Evolutionary conservation across 2,888 invertebrate species (phyloP).

Genomic region (Bursaphelenchus okinawaensis): DNA sequence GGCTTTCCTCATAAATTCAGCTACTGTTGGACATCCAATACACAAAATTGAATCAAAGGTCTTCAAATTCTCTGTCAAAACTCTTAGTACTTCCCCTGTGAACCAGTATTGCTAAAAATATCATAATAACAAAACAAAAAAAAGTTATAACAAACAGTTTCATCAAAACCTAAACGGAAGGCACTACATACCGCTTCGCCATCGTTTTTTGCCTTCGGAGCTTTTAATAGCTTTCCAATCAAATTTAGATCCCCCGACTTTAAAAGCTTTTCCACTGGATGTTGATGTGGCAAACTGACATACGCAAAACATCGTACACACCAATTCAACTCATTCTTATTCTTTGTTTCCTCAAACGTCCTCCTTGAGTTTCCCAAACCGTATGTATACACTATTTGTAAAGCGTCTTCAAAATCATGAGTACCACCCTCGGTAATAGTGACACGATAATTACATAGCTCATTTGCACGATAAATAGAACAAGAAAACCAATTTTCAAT

Average conservation of each 20-base stretch:
- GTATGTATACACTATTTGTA: background rate
- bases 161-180: background rate
- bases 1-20: background rate
- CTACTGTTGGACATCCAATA: constrained; percentile 9
- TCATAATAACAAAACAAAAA: no score
- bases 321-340: background rate
- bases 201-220: background rate
- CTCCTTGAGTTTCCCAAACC: background rate
- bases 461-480: constrained; percentile 1
- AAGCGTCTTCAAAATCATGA: constrained; percentile 1
- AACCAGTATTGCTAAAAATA: constrained; percentile 12
- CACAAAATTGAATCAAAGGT: constrained; percentile 1
- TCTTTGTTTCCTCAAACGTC: background rate
- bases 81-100: background rate
- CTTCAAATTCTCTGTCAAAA: background rate
- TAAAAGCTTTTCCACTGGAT: background rate
- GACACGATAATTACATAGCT: constrained; percentile 7
- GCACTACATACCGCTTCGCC: constrained; percentile 9
- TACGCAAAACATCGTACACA: background rate
- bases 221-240: background rate
- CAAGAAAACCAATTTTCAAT: constrained; percentile 3
- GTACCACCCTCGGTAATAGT: background rate
- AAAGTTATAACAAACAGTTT: no score
- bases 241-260: background rate
- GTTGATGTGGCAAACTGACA: constrained; percentile 4